Percentiles rank a stretch among this genome's conserved stretches.
These are phyloP conservation scores for Cygnus olor DNA, from an alignment of 2,797 vertebrate genomes.

Conservation along the genomic window DNA sequence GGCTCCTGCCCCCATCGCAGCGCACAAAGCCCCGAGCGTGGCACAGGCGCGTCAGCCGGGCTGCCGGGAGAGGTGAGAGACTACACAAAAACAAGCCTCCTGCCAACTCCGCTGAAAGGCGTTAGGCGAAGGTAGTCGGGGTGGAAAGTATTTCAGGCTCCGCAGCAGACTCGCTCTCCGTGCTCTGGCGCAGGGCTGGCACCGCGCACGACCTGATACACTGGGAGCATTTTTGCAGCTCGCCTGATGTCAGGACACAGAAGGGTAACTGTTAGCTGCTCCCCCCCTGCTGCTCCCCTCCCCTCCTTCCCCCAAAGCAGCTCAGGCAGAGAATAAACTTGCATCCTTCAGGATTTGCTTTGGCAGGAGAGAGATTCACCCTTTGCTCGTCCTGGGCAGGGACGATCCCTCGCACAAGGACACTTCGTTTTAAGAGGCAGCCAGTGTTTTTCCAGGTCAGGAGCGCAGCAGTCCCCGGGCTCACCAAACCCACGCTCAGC, in stretches of 20 bases:
- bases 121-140: slow-evolving; percentile 43
- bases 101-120: slow-evolving; percentile 66
- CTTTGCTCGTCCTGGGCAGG: not conserved
- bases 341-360: slow-evolving; percentile 35
- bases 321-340: slow-evolving; percentile 15
- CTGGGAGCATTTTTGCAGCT: slow-evolving; percentile 70
- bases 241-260: slow-evolving; percentile 44
- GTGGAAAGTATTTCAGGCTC: slow-evolving; percentile 68
- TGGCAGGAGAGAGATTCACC: not conserved
- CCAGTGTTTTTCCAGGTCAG: slow-evolving; percentile 34
- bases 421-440: not conserved
- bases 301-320: slow-evolving; percentile 18
- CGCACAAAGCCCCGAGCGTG: not conserved
- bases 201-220: slow-evolving; percentile 47
- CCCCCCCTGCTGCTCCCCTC: slow-evolving; percentile 18
- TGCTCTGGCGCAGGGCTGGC: slow-evolving; percentile 53
- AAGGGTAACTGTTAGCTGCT: slow-evolving; percentile 55
- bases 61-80: slow-evolving; percentile 59
- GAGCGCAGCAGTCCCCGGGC: not conserved
- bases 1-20: slow-evolving; percentile 61
- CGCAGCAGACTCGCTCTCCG: slow-evolving; percentile 51
- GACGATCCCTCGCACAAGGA: not conserved
- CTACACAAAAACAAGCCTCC: slow-evolving; percentile 63
- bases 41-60: slow-evolving; percentile 45
- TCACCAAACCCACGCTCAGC: not conserved